A percentile compares a stretch with the other conserved stretches of the same genome.
Evolutionary conservation across 2,797 vertebrate genomes (phyloP).

Genomic region (Spea hammondii): DNA sequence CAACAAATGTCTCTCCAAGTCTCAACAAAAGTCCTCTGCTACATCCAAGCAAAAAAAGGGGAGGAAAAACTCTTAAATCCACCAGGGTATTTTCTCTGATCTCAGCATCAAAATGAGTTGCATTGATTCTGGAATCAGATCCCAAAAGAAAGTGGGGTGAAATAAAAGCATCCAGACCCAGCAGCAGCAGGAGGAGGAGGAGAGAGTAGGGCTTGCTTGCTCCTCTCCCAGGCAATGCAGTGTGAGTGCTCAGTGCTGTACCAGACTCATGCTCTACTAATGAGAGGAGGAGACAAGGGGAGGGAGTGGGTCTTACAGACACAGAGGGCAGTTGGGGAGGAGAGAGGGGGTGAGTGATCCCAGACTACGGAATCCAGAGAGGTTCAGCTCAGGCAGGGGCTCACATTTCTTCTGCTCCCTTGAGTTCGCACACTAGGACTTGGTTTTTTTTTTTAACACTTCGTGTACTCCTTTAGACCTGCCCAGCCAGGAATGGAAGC

Average conservation of each 20-base stretch:
- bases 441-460: constrained; percentile 32
- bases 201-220: not conserved
- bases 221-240: not conserved
- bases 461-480: not conserved
- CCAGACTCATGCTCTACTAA: constrained; percentile 25
- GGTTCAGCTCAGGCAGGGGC: constrained; percentile 41
- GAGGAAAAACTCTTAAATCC: not conserved
- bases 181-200: too few relatives aligned
- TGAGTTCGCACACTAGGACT: constrained; percentile 8
- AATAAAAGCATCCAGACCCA: not conserved
- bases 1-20: too few relatives aligned
- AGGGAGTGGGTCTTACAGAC: constrained; percentile 15
- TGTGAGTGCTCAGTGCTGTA: not conserved
- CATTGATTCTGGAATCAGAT: not conserved
- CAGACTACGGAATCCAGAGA: constrained; percentile 36
- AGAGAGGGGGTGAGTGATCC: not conserved
- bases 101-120: not conserved
- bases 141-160: not conserved
- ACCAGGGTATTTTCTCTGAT: not conserved
- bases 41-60: too few relatives aligned
- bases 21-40: too few relatives aligned
- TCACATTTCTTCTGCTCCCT: constrained; percentile 41
- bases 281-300: constrained; percentile 37
- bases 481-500: not conserved
- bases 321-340: not conserved